Conservation (phyloP, 2,113 vertebrate species). For the Tauraco erythrolophus region DNA sequence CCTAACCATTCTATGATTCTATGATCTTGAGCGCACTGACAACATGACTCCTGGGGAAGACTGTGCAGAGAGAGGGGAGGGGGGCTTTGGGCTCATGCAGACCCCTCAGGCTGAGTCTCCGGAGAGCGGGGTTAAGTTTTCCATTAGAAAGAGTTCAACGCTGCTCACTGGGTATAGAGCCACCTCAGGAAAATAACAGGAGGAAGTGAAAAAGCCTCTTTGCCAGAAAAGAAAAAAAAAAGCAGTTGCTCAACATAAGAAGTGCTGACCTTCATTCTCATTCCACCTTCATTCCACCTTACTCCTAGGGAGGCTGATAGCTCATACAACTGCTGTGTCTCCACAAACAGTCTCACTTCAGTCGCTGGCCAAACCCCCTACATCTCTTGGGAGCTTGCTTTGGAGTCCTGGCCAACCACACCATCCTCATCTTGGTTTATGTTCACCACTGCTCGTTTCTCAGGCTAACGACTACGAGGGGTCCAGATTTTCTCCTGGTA, state of each 20-base stretch:
- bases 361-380: background rate
- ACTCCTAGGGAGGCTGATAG: background rate
- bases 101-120: background rate
- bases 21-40: conserved; percentile 85
- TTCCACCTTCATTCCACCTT: background rate
- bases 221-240: background rate
- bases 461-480: background rate
- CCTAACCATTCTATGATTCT: too few relatives aligned
- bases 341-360: background rate
- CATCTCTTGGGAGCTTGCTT: background rate
- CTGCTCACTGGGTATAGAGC: fast-evolving
- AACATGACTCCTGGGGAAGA: conserved; percentile 88
- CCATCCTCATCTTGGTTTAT: background rate
- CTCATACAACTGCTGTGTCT: background rate
- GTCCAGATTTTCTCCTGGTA: background rate
- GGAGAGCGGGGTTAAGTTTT: conserved; percentile 67
- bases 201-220: background rate
- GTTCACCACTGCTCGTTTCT: background rate
- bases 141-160: background rate
- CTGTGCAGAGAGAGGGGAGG: conserved; percentile 40
- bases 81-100: fast-evolving
- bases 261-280: background rate
- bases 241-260: background rate
- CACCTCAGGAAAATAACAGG: background rate
- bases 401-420: background rate